Evolutionary conservation across 2,113 vertebrate species (phyloP), one percentile per base, ranked within the genome.

Genomic region (Petaurus breviceps): DNA sequence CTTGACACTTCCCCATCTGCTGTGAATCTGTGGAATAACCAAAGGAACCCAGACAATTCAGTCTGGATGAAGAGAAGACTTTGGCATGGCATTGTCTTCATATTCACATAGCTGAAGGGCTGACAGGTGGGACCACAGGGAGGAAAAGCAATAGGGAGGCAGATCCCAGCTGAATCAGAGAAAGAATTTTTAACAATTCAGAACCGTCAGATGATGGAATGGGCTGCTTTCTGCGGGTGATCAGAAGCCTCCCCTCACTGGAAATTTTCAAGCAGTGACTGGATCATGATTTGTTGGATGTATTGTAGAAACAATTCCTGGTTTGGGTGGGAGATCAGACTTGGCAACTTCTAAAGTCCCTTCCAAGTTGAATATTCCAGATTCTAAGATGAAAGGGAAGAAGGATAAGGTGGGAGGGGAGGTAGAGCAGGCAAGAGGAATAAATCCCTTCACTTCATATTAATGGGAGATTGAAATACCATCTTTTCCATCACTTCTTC

Each of bases 181-280:
- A 84, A 77, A 84, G 22, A 19, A 84, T 8, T 23, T 43, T 23
- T 43, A 84, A 84, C n/a, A 43, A 84, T 84, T 84, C 19, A 43
- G n/a, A 43, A 43, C 0, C 43, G 68, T 84, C 68, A 2, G 8
- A 43, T 84, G n/a, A 84, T 43, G n/a, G n/a, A 84, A 22, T 43
- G n/a, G n/a, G 37, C 16, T 22, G n/a, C n/a, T 43, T 84, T 19
- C 19, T 43, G 23, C 0, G 19, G 14, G 3, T 2, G 4, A 4
- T 19, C n/a, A 37, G 14, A 11, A 37, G 31, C 12, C 11, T 37
- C 31, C 61, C 31, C 1, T 68, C 31, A 68, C 28, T 4, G 61
- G 61, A n/a, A 19, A 77, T n/a, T 77, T 77, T n/a, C 61, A 19
- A n/a, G 16, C 37, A 22, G n/a, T 43, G 68, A 84, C n/a, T 84